Percentiles rank a stretch among this genome's conserved stretches.
These are phyloP conservation scores for Melangyna quadrimaculata DNA, from an alignment of 2,888 invertebrate genomes.

Conservation along the genomic window DNA sequence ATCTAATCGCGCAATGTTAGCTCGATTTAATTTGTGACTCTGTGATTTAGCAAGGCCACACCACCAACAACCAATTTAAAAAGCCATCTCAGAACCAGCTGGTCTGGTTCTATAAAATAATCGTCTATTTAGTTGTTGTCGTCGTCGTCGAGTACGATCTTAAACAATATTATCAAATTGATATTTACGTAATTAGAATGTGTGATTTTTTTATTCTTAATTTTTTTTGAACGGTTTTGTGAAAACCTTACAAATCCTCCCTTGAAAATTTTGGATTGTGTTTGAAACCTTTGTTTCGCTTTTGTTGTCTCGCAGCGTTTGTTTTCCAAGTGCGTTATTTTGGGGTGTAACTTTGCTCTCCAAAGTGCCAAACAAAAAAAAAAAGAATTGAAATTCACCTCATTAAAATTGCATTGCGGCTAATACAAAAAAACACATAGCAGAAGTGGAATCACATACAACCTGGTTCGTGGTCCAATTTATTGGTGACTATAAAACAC, in stretches of 20 bases:
- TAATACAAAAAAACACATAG: slow-evolving; percentile 44
- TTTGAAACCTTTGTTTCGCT: background rate
- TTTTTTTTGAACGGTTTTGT: background rate
- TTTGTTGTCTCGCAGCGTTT: background rate
- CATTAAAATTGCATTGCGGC: slow-evolving; percentile 66
- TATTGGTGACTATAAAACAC: slow-evolving; percentile 31
- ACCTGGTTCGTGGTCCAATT: slow-evolving; percentile 26
- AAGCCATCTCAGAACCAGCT: slow-evolving; percentile 43
- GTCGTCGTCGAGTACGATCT: slow-evolving; percentile 12
- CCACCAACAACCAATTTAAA: background rate
- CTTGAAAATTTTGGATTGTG: slow-evolving; percentile 27
- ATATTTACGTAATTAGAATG: slow-evolving; percentile 47
- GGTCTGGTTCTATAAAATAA: slow-evolving; percentile 60
- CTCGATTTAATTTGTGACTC: slow-evolving; percentile 12
- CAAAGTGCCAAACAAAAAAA: slow-evolving; percentile 18
- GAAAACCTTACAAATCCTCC: background rate
- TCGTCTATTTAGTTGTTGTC: background rate
- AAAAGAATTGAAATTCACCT: slow-evolving; percentile 37
- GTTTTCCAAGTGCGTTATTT: background rate
- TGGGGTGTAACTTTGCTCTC: background rate
- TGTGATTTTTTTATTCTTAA: background rate
- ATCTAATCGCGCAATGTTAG: slow-evolving; percentile 21
- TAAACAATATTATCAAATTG: background rate
- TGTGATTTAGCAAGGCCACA: slow-evolving; percentile 30
- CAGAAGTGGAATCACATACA: background rate